Evolutionary conservation across 2,113 vertebrate species (phyloP), one percentile per base, ranked within the genome.

Genomic region (Trichechus manatus): DNA sequence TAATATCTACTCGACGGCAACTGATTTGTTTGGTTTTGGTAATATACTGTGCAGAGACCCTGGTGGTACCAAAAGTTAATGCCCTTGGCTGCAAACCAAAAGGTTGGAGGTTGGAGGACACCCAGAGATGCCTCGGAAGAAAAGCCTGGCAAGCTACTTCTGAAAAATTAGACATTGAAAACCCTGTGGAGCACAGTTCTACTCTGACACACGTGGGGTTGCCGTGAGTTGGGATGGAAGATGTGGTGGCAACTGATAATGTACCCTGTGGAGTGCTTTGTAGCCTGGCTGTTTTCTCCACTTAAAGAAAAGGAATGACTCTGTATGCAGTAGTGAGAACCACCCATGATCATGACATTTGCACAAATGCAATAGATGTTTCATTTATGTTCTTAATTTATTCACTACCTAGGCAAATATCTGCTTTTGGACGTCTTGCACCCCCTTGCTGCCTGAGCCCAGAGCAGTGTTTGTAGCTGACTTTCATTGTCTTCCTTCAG

Each of bases 361-460:
- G 50, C 39, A 66, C 63, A 88, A 22, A 59, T 53, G 36, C 56
- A 25, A 2, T 23, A 42, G 33, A 25, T 80, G 33, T 72, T 95
- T 89, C 72, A 8, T 72, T 96, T 78, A 44, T 92, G 10, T 17
- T 25, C 74, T 80, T 83, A 36, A 61, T 86, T 91, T 87, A 53
- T 68, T 87, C 22, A 27, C 1, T 68, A 25, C 44, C 47, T 44
- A 20, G 56, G 20, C 39, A 44, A 70, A 79, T 22, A 66, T 25
- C 50, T 83, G n/a, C 68, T 84, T 93, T 93, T 5, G 44, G 9
- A 23, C 36, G 5, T 50, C 36, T 79, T 15, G 3, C 14, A 53
- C 70, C 31, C 3, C 23, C 10, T 63, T 72, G 70, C 20, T 19
- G 20, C 84, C 53, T 72, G 91, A 39, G 36, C 68, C 89, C 31